Conservation (phyloP, 2,797 vertebrate genomes). For the Limnodromus scolopaceus region DNA sequence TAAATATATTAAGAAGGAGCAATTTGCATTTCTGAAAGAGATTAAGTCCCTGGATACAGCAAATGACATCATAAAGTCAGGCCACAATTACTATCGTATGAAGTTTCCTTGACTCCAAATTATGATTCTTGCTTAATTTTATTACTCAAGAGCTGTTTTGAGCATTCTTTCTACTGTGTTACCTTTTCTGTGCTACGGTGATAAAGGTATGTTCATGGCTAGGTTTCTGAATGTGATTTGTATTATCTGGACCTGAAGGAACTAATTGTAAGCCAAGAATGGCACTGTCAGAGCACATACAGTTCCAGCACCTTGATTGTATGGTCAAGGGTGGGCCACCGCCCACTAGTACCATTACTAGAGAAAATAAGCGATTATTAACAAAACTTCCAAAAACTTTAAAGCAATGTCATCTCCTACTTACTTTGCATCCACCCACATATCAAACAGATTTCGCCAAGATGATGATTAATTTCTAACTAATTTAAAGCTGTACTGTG, state of each 20-base stretch:
- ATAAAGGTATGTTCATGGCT: not conserved
- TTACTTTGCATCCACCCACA: not conserved
- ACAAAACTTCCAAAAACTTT: not conserved
- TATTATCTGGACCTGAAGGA: not conserved
- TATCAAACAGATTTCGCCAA: not conserved
- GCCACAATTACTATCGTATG: not conserved
- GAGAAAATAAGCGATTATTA: not conserved
- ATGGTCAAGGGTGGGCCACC: not conserved
- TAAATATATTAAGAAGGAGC: not conserved
- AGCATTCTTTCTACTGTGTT: not conserved
- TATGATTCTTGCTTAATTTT: not conserved
- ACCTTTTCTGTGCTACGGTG: not conserved
- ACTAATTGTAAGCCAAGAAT: not conserved
- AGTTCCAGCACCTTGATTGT: not conserved
- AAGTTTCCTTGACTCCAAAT: not conserved
- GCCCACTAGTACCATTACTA: not conserved
- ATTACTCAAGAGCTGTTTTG: not conserved
- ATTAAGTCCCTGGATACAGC: not conserved
- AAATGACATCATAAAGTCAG: not conserved
- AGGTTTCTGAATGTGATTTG: not conserved
- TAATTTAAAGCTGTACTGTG: not conserved
- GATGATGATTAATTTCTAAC: not conserved
- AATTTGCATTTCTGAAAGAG: not conserved
- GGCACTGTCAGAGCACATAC: not conserved
- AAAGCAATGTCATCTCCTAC: not conserved